Percentiles rank a stretch among this genome's conserved stretches.
Conservation (phyloP, 2,113 vertebrate genomes). For the Tamias sibiricus region DNA sequence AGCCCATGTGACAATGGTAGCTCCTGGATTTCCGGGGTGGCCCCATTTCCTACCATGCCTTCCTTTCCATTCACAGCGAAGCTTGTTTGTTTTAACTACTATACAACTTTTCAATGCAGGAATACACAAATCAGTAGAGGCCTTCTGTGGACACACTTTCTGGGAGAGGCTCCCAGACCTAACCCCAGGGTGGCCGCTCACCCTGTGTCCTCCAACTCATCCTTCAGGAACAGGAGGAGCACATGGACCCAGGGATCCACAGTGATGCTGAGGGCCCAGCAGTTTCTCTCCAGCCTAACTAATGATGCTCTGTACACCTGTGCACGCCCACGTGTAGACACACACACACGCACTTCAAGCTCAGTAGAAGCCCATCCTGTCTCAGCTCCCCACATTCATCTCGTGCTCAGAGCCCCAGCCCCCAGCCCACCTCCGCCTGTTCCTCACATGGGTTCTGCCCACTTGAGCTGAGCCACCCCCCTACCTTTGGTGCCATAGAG, state of each 20-base stretch:
- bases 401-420: rapidly evolving
- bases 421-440: neutral
- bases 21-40: neutral
- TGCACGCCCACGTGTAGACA: neutral
- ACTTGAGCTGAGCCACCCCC: neutral
- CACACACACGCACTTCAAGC: neutral
- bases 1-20: rapidly evolving
- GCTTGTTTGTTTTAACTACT: neutral
- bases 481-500: constrained; percentile 83
- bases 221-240: neutral
- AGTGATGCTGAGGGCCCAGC: neutral
- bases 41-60: neutral
- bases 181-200: neutral
- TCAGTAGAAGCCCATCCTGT: neutral
- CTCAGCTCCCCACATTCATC: neutral
- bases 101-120: rapidly evolving
- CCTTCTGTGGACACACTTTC: neutral
- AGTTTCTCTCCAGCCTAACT: neutral
- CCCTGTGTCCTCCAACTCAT: neutral
- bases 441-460: no score
- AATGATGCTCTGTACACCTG: neutral
- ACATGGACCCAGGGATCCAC: neutral
- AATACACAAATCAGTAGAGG: neutral
- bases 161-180: neutral
- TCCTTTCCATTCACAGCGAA: neutral